Percentiles rank a stretch among this genome's conserved stretches.
These are phyloP conservation scores for Drosophila acutilabella DNA, from an alignment of 2,888 invertebrate species.

Conservation along the genomic window DNA sequence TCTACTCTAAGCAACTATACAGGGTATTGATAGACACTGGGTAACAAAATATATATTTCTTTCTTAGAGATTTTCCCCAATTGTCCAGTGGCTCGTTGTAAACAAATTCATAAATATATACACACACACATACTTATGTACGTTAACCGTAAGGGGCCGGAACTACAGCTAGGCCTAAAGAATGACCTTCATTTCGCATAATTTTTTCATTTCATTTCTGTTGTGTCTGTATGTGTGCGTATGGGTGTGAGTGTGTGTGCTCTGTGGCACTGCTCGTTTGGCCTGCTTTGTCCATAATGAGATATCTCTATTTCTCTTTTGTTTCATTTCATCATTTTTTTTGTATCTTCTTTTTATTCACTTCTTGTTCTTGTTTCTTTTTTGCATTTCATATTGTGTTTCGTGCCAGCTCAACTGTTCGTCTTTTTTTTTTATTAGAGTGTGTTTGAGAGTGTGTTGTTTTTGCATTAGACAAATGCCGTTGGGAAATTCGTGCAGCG, in stretches of 20 bases:
- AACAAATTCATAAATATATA: constrained; percentile 70
- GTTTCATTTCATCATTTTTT: constrained; percentile 71
- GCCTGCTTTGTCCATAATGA: constrained; percentile 75
- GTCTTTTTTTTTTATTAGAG: constrained; percentile 39
- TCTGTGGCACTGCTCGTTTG: constrained; percentile 56
- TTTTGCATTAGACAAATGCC: constrained; percentile 76
- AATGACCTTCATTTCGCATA: constrained; percentile 56
- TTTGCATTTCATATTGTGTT: constrained; percentile 9
- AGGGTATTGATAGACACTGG: constrained; percentile 11
- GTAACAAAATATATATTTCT: constrained; percentile 4
- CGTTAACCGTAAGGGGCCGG: constrained; percentile 11
- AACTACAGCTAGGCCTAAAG: constrained; percentile 28
- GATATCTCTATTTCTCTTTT: constrained; percentile 77
- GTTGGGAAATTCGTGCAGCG: constrained; percentile 71
- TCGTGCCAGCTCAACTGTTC: constrained; percentile 24
- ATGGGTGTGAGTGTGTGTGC: constrained; percentile 18
- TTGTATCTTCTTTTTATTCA: constrained; percentile 39
- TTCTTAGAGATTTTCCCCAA: constrained; percentile 36
- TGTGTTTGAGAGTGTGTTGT: constrained; percentile 54
- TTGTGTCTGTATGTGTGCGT: constrained; percentile 22
- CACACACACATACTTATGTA: constrained; percentile 5
- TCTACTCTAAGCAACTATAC: neutral
- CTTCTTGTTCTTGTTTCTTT: neutral
- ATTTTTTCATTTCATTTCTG: constrained; percentile 74
- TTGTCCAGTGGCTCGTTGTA: constrained; percentile 63